Conservation (phyloP, 2,888 invertebrate species). For the Micoletzkya japonica region DNA sequence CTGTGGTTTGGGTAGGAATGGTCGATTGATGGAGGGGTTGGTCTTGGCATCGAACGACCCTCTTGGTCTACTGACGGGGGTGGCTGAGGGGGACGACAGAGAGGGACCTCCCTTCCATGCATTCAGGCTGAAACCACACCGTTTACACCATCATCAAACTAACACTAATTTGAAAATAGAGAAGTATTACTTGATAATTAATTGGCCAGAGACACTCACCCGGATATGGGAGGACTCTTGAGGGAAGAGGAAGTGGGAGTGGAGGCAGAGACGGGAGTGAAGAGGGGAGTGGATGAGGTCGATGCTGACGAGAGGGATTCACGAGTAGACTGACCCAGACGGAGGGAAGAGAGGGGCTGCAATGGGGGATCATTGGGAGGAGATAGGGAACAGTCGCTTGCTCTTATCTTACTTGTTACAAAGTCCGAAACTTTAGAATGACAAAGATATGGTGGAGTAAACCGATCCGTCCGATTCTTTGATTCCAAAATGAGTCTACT, state of each 20-base stretch:
- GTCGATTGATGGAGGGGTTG: neutral
- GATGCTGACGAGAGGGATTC: conserved; percentile 7
- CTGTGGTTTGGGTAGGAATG: conserved; percentile 8
- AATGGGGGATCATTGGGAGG: neutral
- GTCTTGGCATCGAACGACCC: neutral
- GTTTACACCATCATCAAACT: too few species aligned
- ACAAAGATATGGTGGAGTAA: too few species aligned
- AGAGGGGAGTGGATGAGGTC: neutral
- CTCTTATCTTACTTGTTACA: too few species aligned
- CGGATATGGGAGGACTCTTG: conserved; percentile 11
- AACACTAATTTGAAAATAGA: neutral
- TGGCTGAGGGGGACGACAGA: conserved; percentile 3
- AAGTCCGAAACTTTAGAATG: too few species aligned
- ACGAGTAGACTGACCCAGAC: conserved; percentile 8
- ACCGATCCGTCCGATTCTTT: too few species aligned
- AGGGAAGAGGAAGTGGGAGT: neutral
- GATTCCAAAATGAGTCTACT: too few species aligned
- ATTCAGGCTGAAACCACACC: neutral
- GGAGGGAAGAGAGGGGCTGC: conserved; percentile 10
- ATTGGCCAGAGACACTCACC: neutral
- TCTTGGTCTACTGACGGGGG: neutral
- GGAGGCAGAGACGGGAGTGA: neutral
- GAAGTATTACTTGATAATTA: too few species aligned
- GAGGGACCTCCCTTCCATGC: conserved; percentile 16
- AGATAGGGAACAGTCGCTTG: neutral